These are phyloP conservation scores for Agrochola lychnidis DNA, from an alignment of 2,888 invertebrate species.

Conservation along the genomic window DNA sequence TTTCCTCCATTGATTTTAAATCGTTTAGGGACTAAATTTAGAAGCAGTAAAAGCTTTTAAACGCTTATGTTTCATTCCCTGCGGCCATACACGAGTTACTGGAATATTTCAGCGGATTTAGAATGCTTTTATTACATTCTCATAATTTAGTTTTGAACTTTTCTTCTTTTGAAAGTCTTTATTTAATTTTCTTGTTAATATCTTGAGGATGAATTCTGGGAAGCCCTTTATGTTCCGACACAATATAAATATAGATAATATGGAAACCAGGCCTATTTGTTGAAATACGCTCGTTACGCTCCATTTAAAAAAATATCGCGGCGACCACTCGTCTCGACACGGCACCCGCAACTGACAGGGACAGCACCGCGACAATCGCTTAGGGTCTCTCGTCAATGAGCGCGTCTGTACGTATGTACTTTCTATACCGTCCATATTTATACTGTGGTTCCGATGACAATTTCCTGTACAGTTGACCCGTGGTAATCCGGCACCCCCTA, in stretches of 20 bases:
- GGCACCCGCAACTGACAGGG: no score
- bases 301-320: no score
- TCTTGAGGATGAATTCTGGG: no score
- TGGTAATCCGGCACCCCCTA: not conserved
- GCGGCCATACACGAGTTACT: not conserved
- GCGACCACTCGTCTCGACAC: no score
- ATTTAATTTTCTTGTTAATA: not conserved
- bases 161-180: not conserved
- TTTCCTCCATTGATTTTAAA: conserved; percentile 16
- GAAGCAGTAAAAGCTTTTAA: conserved; percentile 27
- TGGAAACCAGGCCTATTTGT: no score
- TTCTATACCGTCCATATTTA: no score
- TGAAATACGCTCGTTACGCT: no score
- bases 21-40: conserved; percentile 17
- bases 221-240: not conserved
- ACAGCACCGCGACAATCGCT: no score
- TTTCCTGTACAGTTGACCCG: not conserved
- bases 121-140: not conserved
- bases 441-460: no score
- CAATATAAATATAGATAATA: no score
- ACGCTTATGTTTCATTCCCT: not conserved
- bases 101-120: conserved; percentile 12
- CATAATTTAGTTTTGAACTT: not conserved
- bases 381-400: no score
- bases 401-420: no score